Conservation (phyloP, 1,140 invertebrate species). For the Pseudomyrmex dendroicus region DNA sequence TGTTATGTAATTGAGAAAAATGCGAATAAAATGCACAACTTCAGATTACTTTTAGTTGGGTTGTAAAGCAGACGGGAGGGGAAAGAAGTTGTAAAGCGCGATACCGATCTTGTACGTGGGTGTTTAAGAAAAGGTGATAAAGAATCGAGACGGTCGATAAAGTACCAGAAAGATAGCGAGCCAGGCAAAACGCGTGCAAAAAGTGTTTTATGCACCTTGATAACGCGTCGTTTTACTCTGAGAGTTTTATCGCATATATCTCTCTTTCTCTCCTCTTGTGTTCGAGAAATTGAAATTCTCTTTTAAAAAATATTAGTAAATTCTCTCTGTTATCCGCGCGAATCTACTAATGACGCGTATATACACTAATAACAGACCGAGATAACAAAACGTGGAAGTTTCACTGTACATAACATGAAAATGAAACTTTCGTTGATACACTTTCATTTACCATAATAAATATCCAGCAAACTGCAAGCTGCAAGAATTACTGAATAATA, state of each 20-base stretch:
- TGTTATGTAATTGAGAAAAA: not conserved
- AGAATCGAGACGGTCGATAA: not conserved
- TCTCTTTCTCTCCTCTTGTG: not conserved
- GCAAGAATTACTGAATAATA: not conserved
- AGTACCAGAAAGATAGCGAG: not conserved
- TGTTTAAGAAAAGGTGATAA: conserved; percentile 11
- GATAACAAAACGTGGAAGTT: conserved; percentile 13
- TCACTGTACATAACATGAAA: not conserved
- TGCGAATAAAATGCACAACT: not conserved
- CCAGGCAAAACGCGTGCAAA: not conserved
- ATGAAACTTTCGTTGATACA: not conserved
- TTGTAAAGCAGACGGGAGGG: not conserved
- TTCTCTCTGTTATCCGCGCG: not conserved
- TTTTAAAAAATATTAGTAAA: not conserved
- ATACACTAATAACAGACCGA: not conserved
- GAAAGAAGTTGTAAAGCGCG: not conserved
- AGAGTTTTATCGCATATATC: conserved; percentile 5
- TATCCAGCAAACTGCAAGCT: not conserved
- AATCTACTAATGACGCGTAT: conserved; percentile 16
- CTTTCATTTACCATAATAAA: not conserved
- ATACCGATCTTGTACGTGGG: not conserved
- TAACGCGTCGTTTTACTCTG: not conserved
- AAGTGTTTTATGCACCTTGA: conserved; percentile 14
- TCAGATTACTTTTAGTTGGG: not conserved
- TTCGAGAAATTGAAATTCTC: conserved; percentile 43